Evolutionary conservation across 2,113 vertebrate genomes (phyloP).

Genomic region (Siniperca knerii): DNA sequence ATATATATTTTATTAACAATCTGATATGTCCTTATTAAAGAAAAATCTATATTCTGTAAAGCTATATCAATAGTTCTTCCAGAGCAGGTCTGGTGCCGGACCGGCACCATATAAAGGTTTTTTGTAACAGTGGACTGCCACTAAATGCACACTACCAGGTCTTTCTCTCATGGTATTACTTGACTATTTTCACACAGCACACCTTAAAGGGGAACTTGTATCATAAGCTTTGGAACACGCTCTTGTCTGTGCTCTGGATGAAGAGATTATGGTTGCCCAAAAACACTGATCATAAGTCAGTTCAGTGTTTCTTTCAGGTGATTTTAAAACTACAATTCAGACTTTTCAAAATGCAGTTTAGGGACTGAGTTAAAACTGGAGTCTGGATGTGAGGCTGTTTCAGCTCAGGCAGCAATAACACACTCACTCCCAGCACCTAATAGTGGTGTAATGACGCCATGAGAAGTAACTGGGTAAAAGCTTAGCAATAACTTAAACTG

Average conservation of each 20-base stretch:
- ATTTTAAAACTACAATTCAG: slow-evolving; percentile 31
- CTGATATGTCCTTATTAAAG: slow-evolving; percentile 54
- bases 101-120: slow-evolving; percentile 9
- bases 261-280: slow-evolving; percentile 26
- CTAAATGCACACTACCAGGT: slow-evolving; percentile 68
- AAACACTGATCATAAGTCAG: slow-evolving; percentile 22
- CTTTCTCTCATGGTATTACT: slow-evolving; percentile 57
- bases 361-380: slow-evolving; percentile 5
- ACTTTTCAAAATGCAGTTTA: not conserved
- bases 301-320: slow-evolving; percentile 7
- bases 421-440: slow-evolving; percentile 24
- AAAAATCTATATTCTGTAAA: slow-evolving; percentile 60
- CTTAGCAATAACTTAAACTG: slow-evolving; percentile 11
- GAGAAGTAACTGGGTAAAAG: not conserved
- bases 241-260: slow-evolving; percentile 38
- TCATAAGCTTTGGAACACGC: slow-evolving; percentile 52
- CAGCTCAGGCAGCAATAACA: slow-evolving; percentile 27
- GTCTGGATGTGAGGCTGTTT: slow-evolving; percentile 49
- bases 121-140: slow-evolving; percentile 51
- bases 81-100: slow-evolving; percentile 26
- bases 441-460: slow-evolving; percentile 27
- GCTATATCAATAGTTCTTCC: slow-evolving; percentile 56
- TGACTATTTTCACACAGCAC: slow-evolving; percentile 66
- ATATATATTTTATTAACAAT: slow-evolving; percentile 67
- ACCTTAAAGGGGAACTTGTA: slow-evolving; percentile 56